These are phyloP conservation scores for Anagyrus pseudococci DNA, from an alignment of 2,888 invertebrate genomes.

Conservation along the genomic window DNA sequence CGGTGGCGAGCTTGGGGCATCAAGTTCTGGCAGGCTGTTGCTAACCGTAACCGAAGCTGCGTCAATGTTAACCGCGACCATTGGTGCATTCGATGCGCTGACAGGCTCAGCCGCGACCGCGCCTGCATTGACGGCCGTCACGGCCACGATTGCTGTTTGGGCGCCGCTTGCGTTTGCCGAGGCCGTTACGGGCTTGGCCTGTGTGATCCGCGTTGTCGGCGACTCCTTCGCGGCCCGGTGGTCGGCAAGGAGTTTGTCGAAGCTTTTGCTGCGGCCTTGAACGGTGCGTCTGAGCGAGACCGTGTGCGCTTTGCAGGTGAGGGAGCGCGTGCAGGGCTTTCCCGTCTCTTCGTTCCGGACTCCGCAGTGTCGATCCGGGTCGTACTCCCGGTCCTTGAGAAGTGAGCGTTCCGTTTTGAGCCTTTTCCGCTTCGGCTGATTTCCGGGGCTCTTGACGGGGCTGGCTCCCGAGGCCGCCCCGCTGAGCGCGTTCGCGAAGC, in stretches of 20 bases:
- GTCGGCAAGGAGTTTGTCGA: conserved; percentile 77
- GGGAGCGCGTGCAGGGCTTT: conserved; percentile 79
- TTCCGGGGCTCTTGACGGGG: conserved; percentile 55
- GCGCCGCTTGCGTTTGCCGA: conserved; percentile 42
- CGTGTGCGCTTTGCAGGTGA: conserved; percentile 76
- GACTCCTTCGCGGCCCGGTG: conserved; percentile 72
- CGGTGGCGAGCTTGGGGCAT: conserved; percentile 65
- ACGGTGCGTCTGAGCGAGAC: conserved; percentile 75
- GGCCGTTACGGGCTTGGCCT: conserved; percentile 22
- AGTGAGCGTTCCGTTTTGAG: conserved; percentile 57
- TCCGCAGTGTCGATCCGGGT: conserved; percentile 85
- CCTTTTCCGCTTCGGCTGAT: conserved; percentile 55
- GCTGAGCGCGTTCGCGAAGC: conserved; percentile 30
- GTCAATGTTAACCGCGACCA: not conserved
- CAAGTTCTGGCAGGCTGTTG: conserved; percentile 54
- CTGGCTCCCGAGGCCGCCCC: conserved; percentile 12
- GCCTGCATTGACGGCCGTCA: conserved; percentile 59
- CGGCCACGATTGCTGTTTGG: not conserved
- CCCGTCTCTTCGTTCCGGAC: conserved; percentile 73
- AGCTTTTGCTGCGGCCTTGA: conserved; percentile 74
- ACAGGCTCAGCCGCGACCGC: conserved; percentile 56
- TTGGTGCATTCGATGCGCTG: conserved; percentile 45
- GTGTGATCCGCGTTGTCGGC: conserved; percentile 27
- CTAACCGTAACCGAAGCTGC: conserved; percentile 4
- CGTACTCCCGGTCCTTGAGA: conserved; percentile 72